Evolutionary conservation across 2,797 vertebrate genomes (phyloP).

Genomic region (Parambassis ranga): DNA sequence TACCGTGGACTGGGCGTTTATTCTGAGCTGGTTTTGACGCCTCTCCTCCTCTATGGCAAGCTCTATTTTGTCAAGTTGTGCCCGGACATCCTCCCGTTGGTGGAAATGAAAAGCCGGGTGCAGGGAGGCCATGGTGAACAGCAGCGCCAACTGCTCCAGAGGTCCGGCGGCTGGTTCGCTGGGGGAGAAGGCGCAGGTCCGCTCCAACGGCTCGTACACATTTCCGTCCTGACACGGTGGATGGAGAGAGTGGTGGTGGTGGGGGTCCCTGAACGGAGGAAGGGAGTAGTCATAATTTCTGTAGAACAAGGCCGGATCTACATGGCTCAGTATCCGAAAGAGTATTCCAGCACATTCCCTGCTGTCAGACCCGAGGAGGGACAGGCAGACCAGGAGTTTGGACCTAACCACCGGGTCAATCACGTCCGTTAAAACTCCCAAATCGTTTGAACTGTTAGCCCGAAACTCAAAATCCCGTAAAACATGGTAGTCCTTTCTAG

Average conservation of each 20-base stretch:
- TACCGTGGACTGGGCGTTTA: constrained; percentile 72
- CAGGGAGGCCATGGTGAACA: constrained; percentile 93
- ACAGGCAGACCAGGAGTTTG: constrained; percentile 89
- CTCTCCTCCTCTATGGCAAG: constrained; percentile 59
- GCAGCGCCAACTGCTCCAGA: constrained; percentile 89
- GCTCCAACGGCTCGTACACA: constrained; percentile 47
- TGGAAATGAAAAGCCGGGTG: constrained; percentile 95
- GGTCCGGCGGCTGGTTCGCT: constrained; percentile 55
- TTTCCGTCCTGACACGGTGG: constrained; percentile 46
- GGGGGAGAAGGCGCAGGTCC: constrained; percentile 43
- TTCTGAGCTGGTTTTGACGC: constrained; percentile 29
- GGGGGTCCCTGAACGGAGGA: constrained; percentile 52
- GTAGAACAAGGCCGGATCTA: constrained; percentile 80
- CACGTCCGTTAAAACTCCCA: constrained; percentile 80
- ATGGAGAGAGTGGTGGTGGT: constrained; percentile 23
- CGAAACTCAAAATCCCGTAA: constrained; percentile 86
- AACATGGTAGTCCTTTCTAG: constrained; percentile 87
- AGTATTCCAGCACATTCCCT: constrained; percentile 91
- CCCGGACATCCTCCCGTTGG: constrained; percentile 88
- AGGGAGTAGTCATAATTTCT: constrained; percentile 66
- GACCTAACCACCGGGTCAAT: constrained; percentile 86
- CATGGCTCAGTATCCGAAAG: constrained; percentile 86
- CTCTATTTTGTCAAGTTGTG: constrained; percentile 85
- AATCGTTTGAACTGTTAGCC: constrained; percentile 79
- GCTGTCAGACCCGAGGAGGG: constrained; percentile 91